Conservation (phyloP, 2,113 vertebrate genomes). For the Sturnus vulgaris region DNA sequence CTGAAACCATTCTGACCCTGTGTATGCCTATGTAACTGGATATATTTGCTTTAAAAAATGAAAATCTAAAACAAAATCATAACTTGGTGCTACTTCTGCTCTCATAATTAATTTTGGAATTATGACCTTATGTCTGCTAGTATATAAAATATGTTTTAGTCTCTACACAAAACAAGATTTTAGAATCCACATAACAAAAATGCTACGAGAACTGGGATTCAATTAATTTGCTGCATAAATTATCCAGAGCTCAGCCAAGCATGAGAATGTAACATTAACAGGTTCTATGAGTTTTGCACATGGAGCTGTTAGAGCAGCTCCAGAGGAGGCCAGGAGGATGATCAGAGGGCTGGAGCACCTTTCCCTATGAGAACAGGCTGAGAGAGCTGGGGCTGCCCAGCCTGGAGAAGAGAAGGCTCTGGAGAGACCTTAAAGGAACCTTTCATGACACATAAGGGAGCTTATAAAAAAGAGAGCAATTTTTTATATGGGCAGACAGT, state of each 20-base stretch:
- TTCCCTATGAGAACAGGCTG: not conserved
- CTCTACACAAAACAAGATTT: not conserved
- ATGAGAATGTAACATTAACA: not conserved
- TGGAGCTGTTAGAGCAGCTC: not conserved
- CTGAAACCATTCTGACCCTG: not conserved
- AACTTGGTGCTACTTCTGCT: not conserved
- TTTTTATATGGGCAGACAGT: not conserved
- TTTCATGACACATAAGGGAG: not conserved
- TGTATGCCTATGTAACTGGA: not conserved
- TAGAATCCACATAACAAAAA: not conserved
- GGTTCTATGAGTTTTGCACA: not conserved
- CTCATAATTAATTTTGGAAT: not conserved
- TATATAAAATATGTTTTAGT: not conserved
- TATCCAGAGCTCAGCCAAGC: not conserved
- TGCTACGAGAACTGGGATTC: not conserved
- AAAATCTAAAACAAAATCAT: not conserved
- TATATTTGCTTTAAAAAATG: not conserved
- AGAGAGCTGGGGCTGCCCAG: not conserved
- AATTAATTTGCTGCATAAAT: not conserved
- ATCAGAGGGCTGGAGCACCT: not conserved
- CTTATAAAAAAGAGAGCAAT: fast-evolving
- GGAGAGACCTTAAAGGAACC: not conserved
- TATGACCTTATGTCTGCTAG: not conserved
- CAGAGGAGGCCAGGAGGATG: not conserved
- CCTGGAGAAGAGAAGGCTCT: not conserved